phyloP scores from a whole-genome alignment of 2,797 vertebrate species.

The Diceros bicornis region DNA sequence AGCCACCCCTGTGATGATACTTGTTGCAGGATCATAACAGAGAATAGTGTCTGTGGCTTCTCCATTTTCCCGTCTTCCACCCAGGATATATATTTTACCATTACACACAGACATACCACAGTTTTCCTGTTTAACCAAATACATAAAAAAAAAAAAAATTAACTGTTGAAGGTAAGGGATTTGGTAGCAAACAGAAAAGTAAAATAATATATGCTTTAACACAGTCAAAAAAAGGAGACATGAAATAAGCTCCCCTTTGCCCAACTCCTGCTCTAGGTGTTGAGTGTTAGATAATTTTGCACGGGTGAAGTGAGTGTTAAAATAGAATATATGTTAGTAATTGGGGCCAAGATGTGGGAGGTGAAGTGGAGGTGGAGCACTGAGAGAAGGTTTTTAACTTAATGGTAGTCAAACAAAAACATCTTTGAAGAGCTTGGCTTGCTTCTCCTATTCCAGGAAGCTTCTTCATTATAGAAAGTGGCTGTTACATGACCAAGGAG shows the following conservation, averaged over 20 bases:
- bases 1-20: conserved; percentile 96
- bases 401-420: conserved; percentile 11
- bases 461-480: conserved; percentile 12
- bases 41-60: conserved; percentile 97
- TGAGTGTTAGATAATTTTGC: background rate
- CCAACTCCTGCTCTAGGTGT: background rate
- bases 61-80: conserved; percentile 96
- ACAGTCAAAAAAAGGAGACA: background rate
- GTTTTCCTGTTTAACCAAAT: conserved; percentile 94
- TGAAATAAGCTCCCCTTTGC: background rate
- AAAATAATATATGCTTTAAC: conserved; percentile 50
- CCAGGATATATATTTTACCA: conserved; percentile 98
- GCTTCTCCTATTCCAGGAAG: conserved; percentile 9
- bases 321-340: conserved; percentile 24
- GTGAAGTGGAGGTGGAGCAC: background rate
- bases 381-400: conserved; percentile 6
- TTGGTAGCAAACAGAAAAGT: conserved; percentile 67
- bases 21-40: conserved; percentile 96
- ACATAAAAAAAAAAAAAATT: conserved; percentile 57
- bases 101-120: conserved; percentile 99
- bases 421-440: conserved; percentile 4
- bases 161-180: conserved; percentile 58
- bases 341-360: background rate
- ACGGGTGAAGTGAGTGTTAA: background rate
- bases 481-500: background rate